Evolutionary conservation across 1,140 invertebrate genomes (phyloP).

Genomic region (Odontomachus brunneus): DNA sequence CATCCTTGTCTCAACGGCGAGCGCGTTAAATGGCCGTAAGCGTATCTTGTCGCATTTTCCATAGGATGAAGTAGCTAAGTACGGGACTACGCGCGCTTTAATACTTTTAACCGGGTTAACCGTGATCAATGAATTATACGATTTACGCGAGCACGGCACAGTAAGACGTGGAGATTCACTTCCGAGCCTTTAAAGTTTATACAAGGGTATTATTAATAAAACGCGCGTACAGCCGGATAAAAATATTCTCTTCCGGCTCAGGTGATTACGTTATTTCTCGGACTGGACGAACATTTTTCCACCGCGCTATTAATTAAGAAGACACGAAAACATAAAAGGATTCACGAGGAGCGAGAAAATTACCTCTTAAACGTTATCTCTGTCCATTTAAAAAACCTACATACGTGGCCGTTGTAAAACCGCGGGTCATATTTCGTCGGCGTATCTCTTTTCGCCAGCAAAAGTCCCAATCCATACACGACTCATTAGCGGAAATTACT

Average conservation of each 20-base stretch:
- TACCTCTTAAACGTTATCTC: not conserved
- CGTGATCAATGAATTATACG: constrained; percentile 53
- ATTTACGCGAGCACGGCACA: not conserved
- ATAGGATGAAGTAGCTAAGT: not conserved
- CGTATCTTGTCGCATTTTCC: constrained; percentile 6
- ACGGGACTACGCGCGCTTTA: constrained; percentile 7
- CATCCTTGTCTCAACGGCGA: not conserved
- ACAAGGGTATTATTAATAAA: constrained; percentile 51
- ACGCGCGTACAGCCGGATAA: not conserved
- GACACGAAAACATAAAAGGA: not conserved
- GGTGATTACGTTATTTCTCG: constrained; percentile 27
- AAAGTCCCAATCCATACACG: no score
- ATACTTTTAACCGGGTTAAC: constrained; percentile 38
- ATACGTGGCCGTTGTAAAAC: not conserved
- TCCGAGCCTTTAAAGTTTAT: constrained; percentile 30
- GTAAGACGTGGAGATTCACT: constrained; percentile 12
- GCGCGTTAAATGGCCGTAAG: constrained; percentile 15
- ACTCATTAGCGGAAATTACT: no score
- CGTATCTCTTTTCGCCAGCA: no score
- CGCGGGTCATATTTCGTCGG: not conserved
- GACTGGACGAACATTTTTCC: not conserved
- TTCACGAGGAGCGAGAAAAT: not conserved
- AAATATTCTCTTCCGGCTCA: constrained; percentile 11
- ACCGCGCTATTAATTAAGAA: not conserved
- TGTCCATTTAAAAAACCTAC: not conserved